Evolutionary conservation across 2,113 vertebrate genomes (phyloP).

Genomic region (Balaeniceps rex): DNA sequence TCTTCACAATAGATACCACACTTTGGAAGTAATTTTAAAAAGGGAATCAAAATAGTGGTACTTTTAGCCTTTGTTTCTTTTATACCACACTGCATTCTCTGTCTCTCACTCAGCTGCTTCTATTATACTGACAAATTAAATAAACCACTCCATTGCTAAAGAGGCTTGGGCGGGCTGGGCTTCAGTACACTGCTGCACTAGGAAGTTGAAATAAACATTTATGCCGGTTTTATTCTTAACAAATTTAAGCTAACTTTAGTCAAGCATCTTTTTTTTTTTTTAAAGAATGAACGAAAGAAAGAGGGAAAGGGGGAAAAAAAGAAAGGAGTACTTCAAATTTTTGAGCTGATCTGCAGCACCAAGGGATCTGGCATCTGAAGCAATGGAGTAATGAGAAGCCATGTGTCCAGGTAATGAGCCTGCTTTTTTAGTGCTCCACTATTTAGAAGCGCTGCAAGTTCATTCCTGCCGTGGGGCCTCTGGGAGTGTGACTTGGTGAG

Average conservation of each 20-base stretch:
- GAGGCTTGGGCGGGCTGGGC: constrained; percentile 79
- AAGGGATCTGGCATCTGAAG: constrained; percentile 37
- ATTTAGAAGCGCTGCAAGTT: not conserved
- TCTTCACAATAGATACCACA: constrained; percentile 96
- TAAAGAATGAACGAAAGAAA: not conserved
- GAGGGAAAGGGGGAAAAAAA: not conserved
- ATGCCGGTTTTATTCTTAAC: constrained; percentile 56
- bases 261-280: not conserved
- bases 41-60: constrained; percentile 99
- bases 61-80: constrained; percentile 96
- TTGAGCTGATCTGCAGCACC: constrained; percentile 45
- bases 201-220: constrained; percentile 73
- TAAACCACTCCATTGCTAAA: constrained; percentile 91
- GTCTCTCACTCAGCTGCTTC: constrained; percentile 91
- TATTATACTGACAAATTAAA: constrained; percentile 99
- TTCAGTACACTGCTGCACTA: constrained; percentile 68
- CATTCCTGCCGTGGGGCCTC: constrained; percentile 35
- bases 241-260: constrained; percentile 63
- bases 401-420: constrained; percentile 56
- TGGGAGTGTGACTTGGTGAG: constrained; percentile 62
- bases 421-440: constrained; percentile 14
- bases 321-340: constrained; percentile 42
- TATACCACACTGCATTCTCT: constrained; percentile 85
- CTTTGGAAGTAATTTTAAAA: constrained; percentile 99
- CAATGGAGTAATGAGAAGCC: constrained; percentile 52